Evolutionary conservation across 2,113 vertebrate species (phyloP), one percentile per base, ranked within the genome.

Genomic region (Orientallactaga bullata): DNA sequence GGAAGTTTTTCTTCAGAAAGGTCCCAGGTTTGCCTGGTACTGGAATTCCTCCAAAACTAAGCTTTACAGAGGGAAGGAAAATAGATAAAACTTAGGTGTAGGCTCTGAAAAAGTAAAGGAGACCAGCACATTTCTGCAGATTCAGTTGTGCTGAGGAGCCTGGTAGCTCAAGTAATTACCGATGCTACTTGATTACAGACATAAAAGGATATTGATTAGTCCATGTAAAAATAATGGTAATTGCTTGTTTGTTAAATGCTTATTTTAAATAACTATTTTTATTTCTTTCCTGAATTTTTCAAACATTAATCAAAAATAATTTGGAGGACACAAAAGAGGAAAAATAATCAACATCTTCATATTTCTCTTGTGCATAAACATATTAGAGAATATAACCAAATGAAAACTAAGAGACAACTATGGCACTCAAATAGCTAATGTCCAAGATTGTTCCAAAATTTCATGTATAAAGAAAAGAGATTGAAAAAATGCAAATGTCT

Each of bases 21-120:
- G 99, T 99, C 85, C 99, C 99, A n/a, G 99, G 99, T 92, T 99
- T 99, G 26, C 99, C 99, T 0, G 99, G 99, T 20, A 99, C 98
- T 20, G 99, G 99, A 96, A 99, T 99, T 71, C 99, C 99, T 95
- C 99, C 99, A 0, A 99, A 99, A 96, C 99, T 99, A 97, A 99
- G 99, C 99, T 99, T 98, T 90, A 96, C 30, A 28, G 61, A 35
- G 94, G 39, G 96, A 96, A 95, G 93, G 98, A 96, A 26, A 97
- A 97, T 96, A 95, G 93, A 98, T 96, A 21, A 97, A 97, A 92
- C 77, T 97, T 95, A 97, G 93, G 93, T 92, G 91, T 37, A 37
- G 88, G 21, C 2, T 79, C 13, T 61, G 74, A 89, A 94, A 88
- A 94, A 85, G 13, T 17, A 87, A 89, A 94, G 24, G 26, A 81